Evolutionary conservation across 2,888 invertebrate species (phyloP), one percentile per base, ranked within the genome.

Genomic region (Microchrysa polita): DNA sequence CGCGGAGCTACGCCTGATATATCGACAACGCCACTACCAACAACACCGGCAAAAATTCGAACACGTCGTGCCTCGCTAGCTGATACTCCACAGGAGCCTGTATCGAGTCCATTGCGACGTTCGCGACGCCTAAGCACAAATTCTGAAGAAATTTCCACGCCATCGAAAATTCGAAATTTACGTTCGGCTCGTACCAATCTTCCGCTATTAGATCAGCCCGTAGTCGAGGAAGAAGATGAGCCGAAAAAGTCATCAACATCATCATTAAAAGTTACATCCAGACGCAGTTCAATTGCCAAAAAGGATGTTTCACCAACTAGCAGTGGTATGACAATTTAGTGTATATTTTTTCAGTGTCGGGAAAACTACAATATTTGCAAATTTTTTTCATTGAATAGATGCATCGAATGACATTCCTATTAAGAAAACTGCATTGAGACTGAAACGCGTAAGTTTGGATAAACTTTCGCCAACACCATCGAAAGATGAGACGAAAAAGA

Each of bases 41-140:
- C 22, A n/a, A 40, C 57, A 14, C 69, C 69, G 14, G 55, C 40
- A 16, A 55, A 55, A 12, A 5, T 52, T 2, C 5, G 34, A 20
- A 69, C 69, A 7, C 69, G 69, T 16, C 55, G 69, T 14, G 55
- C 42, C 7, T 67, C 67, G n/a, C 22, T 67, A 20, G 16, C 53
- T 1, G 57, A 69, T 27, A 34, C 53, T 27, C 42, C 69, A 7
- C 34, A 57, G 18, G 55, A 55, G 4, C 5, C 20, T 14, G 44
- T 42, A 22, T 1, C 12, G 7, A 67, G 53, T 55, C 69, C 69
- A 2, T 14, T 69, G 18, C 55, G 69, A 18, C 55, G 69, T 14
- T 69, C 69, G 1, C 27, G 69, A 10, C n/a, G 69, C 16, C n/a
- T 69, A 18, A 69, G 69, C 40, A 55, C 40, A 16, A 69, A 34